Evolutionary conservation across 1,140 invertebrate genomes (phyloP).

Genomic region (Drosophila sulfurigaster): DNA sequence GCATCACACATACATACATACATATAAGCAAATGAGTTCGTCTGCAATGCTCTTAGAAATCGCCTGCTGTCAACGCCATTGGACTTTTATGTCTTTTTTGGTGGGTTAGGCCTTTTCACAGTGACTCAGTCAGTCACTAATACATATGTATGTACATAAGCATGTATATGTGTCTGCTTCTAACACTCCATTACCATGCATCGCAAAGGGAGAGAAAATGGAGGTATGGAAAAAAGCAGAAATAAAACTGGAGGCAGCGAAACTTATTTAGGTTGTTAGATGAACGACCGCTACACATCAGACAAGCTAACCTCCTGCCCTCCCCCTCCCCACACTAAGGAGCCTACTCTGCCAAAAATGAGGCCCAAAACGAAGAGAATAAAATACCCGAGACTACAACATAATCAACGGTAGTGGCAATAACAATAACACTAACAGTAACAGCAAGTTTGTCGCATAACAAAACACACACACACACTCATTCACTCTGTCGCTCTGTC

Average conservation of each 20-base stretch:
- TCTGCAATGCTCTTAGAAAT: neutral
- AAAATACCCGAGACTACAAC: constrained; percentile 37
- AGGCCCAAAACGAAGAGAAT: constrained; percentile 34
- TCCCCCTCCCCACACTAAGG: neutral
- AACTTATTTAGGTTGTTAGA: constrained; percentile 76
- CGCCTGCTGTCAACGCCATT: constrained; percentile 50
- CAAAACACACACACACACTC: constrained; percentile 32
- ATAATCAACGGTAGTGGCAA: constrained; percentile 52
- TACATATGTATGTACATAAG: constrained; percentile 8
- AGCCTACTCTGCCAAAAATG: neutral
- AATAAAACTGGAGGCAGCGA: constrained; percentile 54
- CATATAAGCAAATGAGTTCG: constrained; percentile 16
- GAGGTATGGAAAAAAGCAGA: constrained; percentile 25
- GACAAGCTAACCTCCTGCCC: constrained; percentile 14
- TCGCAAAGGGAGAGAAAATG: constrained; percentile 40
- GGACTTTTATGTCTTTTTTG: constrained; percentile 56
- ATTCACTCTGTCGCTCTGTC: constrained; percentile 10
- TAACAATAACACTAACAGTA: constrained; percentile 25
- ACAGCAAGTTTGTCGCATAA: constrained; percentile 44
- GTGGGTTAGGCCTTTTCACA: constrained; percentile 59
- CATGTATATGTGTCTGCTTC: constrained; percentile 35
- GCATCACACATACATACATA: constrained; percentile 10
- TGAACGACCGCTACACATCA: constrained; percentile 67
- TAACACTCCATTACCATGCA: constrained; percentile 62
- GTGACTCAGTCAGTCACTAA: constrained; percentile 54